Conservation (phyloP, 2,797 vertebrate genomes). For the Gymnothorax reevesii region DNA sequence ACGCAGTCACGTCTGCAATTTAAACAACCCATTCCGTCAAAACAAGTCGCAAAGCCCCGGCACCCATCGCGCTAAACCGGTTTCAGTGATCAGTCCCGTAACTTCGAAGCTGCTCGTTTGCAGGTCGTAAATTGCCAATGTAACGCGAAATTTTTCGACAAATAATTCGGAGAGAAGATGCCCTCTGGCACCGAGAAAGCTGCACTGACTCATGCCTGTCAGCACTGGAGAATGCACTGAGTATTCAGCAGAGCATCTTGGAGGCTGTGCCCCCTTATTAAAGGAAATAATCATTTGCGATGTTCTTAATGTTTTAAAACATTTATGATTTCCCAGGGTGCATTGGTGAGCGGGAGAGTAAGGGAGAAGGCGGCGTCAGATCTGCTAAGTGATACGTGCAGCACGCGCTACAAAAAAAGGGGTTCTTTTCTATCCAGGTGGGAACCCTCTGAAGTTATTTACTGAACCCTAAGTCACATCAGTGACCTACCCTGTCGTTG, state of each 20-base stretch:
- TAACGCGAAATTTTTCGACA: not conserved
- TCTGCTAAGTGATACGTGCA: too few species aligned
- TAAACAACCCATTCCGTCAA: slow-evolving; percentile 51
- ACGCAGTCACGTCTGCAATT: slow-evolving; percentile 48
- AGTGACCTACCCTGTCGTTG: too few species aligned
- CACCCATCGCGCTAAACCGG: slow-evolving; percentile 37
- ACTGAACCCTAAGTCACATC: too few species aligned
- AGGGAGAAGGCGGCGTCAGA: not conserved
- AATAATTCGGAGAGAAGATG: not conserved
- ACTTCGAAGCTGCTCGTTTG: not conserved
- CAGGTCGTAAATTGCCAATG: not conserved
- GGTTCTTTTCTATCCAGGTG: too few species aligned
- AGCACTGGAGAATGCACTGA: not conserved
- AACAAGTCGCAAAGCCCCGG: slow-evolving; percentile 34
- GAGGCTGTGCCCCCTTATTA: not conserved
- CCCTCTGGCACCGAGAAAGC: not conserved
- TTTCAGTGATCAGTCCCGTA: not conserved
- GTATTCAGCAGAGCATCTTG: not conserved
- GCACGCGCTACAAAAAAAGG: too few species aligned
- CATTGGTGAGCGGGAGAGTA: not conserved
- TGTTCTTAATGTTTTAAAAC: not conserved
- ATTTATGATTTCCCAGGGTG: not conserved
- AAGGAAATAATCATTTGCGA: not conserved
- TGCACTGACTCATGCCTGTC: not conserved
- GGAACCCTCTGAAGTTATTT: too few species aligned